phyloP scores from a whole-genome alignment of 1,140 invertebrate genomes.

The Bombus ignitus region DNA sequence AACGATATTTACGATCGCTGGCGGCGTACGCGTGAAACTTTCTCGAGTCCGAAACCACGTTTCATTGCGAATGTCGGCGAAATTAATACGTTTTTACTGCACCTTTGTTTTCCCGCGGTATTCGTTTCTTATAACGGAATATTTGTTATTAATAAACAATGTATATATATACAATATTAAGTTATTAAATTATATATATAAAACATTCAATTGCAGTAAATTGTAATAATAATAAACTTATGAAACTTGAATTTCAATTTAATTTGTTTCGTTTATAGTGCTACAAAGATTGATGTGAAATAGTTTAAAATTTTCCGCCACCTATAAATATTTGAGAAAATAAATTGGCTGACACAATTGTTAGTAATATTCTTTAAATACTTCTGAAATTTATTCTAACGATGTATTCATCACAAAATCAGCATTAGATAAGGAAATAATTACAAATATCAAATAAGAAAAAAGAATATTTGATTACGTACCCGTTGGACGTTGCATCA shows the following conservation, averaged over 20 bases:
- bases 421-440: background rate
- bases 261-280: too few species aligned
- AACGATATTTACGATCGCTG: conserved; percentile 46
- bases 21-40: background rate
- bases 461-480: background rate
- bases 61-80: background rate
- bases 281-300: too few species aligned
- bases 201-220: too few species aligned
- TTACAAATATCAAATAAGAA: background rate
- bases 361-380: too few species aligned
- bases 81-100: conserved; percentile 1
- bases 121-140: background rate
- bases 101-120: background rate
- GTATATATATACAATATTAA: too few species aligned
- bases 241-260: too few species aligned
- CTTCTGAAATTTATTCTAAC: too few species aligned
- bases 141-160: background rate
- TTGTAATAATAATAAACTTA: too few species aligned
- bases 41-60: background rate
- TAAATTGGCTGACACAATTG: too few species aligned
- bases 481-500: conserved; percentile 72
- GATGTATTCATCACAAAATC: background rate
- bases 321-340: too few species aligned
- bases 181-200: too few species aligned
- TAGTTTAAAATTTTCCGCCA: too few species aligned